A percentile compares a stretch with the other conserved stretches of the same genome.
These are phyloP conservation scores for Hydractinia echinata DNA, from an alignment of 30 jellyfish, hydroid and myxozoan genomes.

Conservation along the genomic window DNA sequence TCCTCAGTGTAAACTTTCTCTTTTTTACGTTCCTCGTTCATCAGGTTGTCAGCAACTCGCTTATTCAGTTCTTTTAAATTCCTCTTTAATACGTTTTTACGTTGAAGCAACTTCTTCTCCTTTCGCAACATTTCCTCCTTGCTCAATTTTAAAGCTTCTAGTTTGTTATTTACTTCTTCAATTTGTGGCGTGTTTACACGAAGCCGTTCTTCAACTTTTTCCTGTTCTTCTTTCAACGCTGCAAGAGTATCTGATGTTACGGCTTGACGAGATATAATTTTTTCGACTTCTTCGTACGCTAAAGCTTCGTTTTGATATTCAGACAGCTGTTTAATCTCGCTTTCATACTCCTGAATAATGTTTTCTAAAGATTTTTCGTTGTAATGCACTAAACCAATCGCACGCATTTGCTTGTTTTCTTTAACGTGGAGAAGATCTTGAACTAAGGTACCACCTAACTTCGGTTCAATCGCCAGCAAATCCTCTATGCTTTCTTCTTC, in stretches of 20 bases:
- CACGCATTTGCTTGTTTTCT: neutral
- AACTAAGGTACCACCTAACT: slow-evolving; percentile 18
- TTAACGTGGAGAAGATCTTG: neutral
- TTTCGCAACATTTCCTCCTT: slow-evolving; percentile 11
- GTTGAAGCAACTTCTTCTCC: neutral
- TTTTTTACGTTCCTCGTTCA: slow-evolving; percentile 7
- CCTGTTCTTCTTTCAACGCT: neutral
- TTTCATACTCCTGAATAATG: slow-evolving; percentile 29
- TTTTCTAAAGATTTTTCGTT: slow-evolving; percentile 21
- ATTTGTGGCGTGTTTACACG: neutral
- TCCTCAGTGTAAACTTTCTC: neutral
- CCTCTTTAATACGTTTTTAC: neutral
- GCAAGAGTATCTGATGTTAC: neutral
- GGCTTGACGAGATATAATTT: neutral
- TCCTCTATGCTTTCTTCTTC: too few species aligned
- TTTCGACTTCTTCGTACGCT: neutral
- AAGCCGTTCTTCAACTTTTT: neutral
- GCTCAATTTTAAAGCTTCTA: neutral
- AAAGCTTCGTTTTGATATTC: neutral
- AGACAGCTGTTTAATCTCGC: slow-evolving; percentile 10
- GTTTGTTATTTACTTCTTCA: slow-evolving; percentile 7
- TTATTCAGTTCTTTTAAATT: slow-evolving; percentile 10
- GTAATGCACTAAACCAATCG: slow-evolving; percentile 23
- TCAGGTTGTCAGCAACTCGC: slow-evolving; percentile 13
- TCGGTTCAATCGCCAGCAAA: neutral